These are phyloP conservation scores for Lamproptera curius DNA, from an alignment of 2,888 invertebrate genomes.

Conservation along the genomic window DNA sequence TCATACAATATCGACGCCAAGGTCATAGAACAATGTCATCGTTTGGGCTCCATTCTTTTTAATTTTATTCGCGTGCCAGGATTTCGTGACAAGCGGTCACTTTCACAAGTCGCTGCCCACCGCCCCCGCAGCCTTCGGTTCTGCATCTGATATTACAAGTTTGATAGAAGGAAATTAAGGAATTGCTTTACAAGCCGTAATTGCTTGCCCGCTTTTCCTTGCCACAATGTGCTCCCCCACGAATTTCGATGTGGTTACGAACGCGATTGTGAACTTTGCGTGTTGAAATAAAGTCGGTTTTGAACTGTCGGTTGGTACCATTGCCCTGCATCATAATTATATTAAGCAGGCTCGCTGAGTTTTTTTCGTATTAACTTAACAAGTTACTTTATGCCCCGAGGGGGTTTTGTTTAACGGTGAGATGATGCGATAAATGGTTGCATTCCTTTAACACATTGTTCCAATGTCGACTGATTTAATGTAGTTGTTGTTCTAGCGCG, in stretches of 20 bases:
- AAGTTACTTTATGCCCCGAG: too few species aligned
- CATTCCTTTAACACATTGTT: too few species aligned
- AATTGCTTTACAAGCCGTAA: slow-evolving; percentile 27
- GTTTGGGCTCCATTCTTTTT: slow-evolving; percentile 25
- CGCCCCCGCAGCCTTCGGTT: slow-evolving; percentile 10
- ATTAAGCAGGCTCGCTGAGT: too few species aligned
- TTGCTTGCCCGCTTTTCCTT: slow-evolving; percentile 15
- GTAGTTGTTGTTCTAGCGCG: too few species aligned
- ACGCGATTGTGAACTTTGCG: slow-evolving; percentile 1
- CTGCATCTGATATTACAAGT: slow-evolving; percentile 19
- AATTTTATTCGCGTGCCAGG: slow-evolving; percentile 37
- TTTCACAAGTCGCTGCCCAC: slow-evolving; percentile 19
- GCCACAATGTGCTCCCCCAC: slow-evolving; percentile 4
- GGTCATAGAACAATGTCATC: slow-evolving; percentile 26
- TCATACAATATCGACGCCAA: slow-evolving; percentile 21
- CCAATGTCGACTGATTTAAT: too few species aligned
- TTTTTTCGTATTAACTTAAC: too few species aligned
- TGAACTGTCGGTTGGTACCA: not conserved
- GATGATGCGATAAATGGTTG: too few species aligned
- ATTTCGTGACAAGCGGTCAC: slow-evolving; percentile 31
- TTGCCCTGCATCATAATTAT: not conserved
- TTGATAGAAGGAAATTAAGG: slow-evolving; percentile 26
- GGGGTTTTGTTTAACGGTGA: too few species aligned
- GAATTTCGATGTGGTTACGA: not conserved
- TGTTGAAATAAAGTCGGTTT: not conserved